These are phyloP conservation scores for Sphyrna mokarran DNA, from an alignment of 2,113 vertebrate genomes.

Conservation along the genomic window DNA sequence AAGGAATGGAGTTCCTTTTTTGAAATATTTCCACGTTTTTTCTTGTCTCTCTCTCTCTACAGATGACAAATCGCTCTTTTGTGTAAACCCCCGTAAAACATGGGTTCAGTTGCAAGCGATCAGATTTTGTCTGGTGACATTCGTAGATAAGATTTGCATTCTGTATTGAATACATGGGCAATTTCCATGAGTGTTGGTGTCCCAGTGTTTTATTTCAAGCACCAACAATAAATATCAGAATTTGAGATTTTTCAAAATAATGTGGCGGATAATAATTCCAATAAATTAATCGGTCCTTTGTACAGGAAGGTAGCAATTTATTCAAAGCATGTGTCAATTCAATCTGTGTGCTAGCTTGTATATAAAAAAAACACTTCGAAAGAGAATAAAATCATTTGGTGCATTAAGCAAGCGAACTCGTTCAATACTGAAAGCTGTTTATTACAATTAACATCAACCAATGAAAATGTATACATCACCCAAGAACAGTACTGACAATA, in stretches of 20 bases:
- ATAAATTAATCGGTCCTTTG: slow-evolving; percentile 4
- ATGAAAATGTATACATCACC: slow-evolving; percentile 37
- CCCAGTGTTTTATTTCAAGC: not conserved
- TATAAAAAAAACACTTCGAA: not conserved
- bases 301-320: slow-evolving; percentile 26
- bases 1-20: not conserved
- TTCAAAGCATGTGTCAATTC: slow-evolving; percentile 6
- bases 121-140: not conserved
- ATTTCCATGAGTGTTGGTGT: not conserved
- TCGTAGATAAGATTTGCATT: too few species aligned
- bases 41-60: not conserved
- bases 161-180: not conserved
- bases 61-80: not conserved
- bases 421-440: slow-evolving; percentile 72
- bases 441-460: slow-evolving; percentile 67
- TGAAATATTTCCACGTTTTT: not conserved
- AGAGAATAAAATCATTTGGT: slow-evolving; percentile 18
- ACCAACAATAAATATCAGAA: not conserved
- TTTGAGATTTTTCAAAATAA: not conserved
- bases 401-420: slow-evolving; percentile 38
- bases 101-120: too few species aligned
- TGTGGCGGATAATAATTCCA: not conserved
- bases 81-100: too few species aligned
- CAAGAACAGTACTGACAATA: slow-evolving; percentile 38
- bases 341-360: not conserved